Evolutionary conservation across 2,113 vertebrate species (phyloP), one percentile per base, ranked within the genome.

Genomic region (Ancistrus triradiatus): DNA sequence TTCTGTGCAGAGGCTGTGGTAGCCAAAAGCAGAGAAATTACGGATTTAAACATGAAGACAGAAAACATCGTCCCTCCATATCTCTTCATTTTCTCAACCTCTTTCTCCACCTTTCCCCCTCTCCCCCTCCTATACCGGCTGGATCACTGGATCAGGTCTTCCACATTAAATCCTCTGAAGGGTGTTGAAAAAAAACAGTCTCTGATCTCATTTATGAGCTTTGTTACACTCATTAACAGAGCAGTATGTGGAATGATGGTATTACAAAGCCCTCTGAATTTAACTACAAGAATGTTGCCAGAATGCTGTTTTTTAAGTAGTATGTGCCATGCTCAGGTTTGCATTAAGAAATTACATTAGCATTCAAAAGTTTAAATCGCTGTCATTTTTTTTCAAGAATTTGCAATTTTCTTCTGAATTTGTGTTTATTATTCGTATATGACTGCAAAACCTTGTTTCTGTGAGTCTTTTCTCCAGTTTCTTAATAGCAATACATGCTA

Each of bases 1-100:
- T 55, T 44, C 25, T 70, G 42, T 74, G 51, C 77, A 88, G 85
- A 81, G 52, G 7, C 86, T 82, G 70, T 86, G 74, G 85, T 56
- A 47, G 33, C 40, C 25, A 31, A 28, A 59, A 51, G 27, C 35
- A 58, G 66, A 63, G 38, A 55, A 62, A 56, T 59, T 51, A 6
- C 10, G 50, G 25, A 15, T 53, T 22, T 17, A 0, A 31, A 7
- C 24, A 72, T 60, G 59, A 52, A 64, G 51, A 37, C 43, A 15
- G 55, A 50, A 53, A 48, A 38, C 57, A 57, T 3, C 31, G 1
- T 14, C 28, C 3, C 10, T 24, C 21, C 70, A 43, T 1, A 8
- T 37, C 48, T 52, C 5, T n/a, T n/a, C n/a, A n/a, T n/a, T n/a
- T n/a, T n/a, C n/a, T n/a, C n/a, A n/a, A n/a, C n/a, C n/a, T n/a